Evolutionary conservation across 1,140 invertebrate genomes (phyloP).

Genomic region (Ips typographus): DNA sequence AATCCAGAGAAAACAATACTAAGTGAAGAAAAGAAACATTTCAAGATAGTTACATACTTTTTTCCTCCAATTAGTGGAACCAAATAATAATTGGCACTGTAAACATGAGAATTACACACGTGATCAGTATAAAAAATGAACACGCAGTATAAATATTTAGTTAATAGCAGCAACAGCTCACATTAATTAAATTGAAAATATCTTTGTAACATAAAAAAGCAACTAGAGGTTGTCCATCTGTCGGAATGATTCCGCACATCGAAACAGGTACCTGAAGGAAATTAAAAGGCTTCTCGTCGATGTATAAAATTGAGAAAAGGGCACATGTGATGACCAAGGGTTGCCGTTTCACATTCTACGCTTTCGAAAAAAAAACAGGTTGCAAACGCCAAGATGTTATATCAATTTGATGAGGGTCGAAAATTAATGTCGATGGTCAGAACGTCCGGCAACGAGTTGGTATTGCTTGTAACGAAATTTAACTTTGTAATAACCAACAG

Average conservation of each 20-base stretch:
- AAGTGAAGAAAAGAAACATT: too few species aligned
- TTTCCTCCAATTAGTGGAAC: too few species aligned
- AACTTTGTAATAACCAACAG: slow-evolving; percentile 29
- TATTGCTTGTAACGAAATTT: slow-evolving; percentile 21
- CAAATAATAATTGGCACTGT: too few species aligned
- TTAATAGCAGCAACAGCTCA: too few species aligned
- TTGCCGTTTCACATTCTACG: slow-evolving; percentile 20
- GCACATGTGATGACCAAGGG: slow-evolving; percentile 27
- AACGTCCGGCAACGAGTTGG: slow-evolving; percentile 8
- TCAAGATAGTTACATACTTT: too few species aligned
- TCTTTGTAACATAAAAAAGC: too few species aligned
- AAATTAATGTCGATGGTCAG: slow-evolving; percentile 34
- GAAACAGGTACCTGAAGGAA: slow-evolving; percentile 5
- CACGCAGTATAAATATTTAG: too few species aligned
- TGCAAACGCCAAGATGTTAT: slow-evolving; percentile 30
- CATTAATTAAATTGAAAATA: too few species aligned
- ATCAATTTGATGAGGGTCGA: slow-evolving; percentile 31
- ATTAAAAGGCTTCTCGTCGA: slow-evolving; percentile 12
- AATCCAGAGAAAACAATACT: too few species aligned
- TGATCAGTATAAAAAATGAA: too few species aligned
- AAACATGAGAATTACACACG: too few species aligned
- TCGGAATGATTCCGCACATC: slow-evolving; percentile 1
- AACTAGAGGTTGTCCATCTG: too few species aligned
- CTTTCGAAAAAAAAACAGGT: slow-evolving; percentile 19
- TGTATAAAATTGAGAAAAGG: slow-evolving; percentile 31